phyloP scores from a whole-genome alignment of 2,888 invertebrate species.

The Limnephilus rhombicus region DNA sequence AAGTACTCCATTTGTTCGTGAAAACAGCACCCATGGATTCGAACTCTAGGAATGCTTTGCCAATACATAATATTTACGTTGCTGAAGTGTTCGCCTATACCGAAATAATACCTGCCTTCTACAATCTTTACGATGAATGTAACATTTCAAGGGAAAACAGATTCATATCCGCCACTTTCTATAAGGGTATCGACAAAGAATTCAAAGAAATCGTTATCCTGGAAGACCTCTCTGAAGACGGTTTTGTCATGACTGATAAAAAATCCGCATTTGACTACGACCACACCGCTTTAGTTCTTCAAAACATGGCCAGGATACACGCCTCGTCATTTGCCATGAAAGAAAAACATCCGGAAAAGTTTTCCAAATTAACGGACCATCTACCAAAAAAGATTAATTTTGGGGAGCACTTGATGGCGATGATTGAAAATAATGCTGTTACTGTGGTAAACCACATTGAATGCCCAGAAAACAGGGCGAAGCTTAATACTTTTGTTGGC shows the following conservation, averaged over 20 bases:
- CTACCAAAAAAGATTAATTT: not conserved
- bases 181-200: constrained; percentile 18
- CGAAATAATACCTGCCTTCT: constrained; percentile 26
- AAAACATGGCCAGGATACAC: constrained; percentile 40
- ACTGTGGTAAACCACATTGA: not conserved
- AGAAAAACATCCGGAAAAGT: constrained; percentile 70
- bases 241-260: constrained; percentile 48
- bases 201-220: constrained; percentile 41
- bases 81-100: constrained; percentile 20
- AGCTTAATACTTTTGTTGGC: not conserved
- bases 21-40: not conserved
- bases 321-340: constrained; percentile 68
- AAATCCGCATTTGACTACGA: constrained; percentile 23
- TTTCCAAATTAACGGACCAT: constrained; percentile 65
- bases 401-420: not conserved
- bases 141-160: not conserved
- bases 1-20: constrained; percentile 9
- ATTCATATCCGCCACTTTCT: constrained; percentile 26
- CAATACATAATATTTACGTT: not conserved
- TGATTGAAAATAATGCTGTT: not conserved
- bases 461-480: not conserved
- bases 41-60: not conserved
- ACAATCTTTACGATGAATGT: not conserved
- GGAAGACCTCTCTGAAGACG: constrained; percentile 47
- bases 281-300: constrained; percentile 36